Evolutionary conservation across 2,113 vertebrate genomes (phyloP).

Genomic region (Mirza zaza): DNA sequence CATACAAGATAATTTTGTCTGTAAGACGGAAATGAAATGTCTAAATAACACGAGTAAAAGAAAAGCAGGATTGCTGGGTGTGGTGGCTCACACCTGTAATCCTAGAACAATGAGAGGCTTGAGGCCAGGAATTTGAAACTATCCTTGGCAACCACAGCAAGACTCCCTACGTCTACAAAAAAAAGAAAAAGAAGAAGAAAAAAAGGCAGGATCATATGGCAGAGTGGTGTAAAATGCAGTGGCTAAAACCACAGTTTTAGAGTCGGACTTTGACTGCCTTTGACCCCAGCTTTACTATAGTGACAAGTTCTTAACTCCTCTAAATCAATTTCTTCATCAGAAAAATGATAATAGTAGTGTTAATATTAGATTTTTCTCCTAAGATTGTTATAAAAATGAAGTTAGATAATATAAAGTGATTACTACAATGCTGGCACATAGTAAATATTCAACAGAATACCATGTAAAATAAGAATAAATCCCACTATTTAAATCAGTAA

Average conservation of each 20-base stretch:
- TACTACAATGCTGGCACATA: background rate
- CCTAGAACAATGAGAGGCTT: too few relatives aligned
- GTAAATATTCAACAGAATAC: constrained; percentile 25
- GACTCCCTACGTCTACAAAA: too few relatives aligned
- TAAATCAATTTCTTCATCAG: background rate
- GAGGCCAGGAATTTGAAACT: too few relatives aligned
- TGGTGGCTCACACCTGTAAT: too few relatives aligned
- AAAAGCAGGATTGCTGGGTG: background rate
- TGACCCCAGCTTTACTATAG: background rate
- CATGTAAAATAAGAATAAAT: constrained; percentile 25
- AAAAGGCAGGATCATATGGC: too few relatives aligned
- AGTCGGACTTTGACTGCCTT: background rate
- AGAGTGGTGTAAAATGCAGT: background rate
- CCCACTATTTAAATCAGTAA: background rate
- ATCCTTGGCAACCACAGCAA: too few relatives aligned
- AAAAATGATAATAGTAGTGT: background rate
- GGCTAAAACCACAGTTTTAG: background rate
- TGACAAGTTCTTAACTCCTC: background rate
- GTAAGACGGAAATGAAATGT: background rate
- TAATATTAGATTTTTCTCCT: background rate
- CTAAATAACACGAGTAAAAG: background rate
- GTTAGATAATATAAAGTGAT: background rate
- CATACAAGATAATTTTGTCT: background rate
- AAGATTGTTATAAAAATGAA: constrained; percentile 21
- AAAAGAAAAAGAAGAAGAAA: too few relatives aligned